Conservation (phyloP, 2,888 invertebrate genomes). For the Tenthredo amoena region DNA sequence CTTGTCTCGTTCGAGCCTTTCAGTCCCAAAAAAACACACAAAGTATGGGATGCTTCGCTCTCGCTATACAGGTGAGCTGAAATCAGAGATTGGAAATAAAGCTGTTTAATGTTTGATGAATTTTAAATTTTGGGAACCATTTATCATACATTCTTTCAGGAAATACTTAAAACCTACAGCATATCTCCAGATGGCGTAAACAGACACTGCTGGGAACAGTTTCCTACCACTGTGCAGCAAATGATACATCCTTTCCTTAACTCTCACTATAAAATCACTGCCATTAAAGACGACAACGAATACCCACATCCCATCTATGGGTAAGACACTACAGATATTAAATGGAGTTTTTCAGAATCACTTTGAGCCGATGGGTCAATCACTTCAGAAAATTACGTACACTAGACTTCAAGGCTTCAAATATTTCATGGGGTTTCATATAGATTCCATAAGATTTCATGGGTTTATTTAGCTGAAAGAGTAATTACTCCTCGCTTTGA, state of each 20-base stretch:
- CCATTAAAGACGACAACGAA: slow-evolving; percentile 64
- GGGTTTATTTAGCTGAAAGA: background rate
- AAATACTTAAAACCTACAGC: slow-evolving; percentile 86
- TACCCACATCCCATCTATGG: slow-evolving; percentile 77
- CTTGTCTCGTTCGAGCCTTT: slow-evolving; percentile 86
- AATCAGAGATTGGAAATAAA: background rate
- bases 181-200: slow-evolving; percentile 84
- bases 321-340: slow-evolving; percentile 60
- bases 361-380: background rate
- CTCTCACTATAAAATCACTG: slow-evolving; percentile 79
- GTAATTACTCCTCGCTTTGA: background rate
- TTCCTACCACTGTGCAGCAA: slow-evolving; percentile 87
- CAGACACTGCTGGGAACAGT: slow-evolving; percentile 84
- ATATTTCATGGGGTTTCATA: background rate
- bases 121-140: background rate
- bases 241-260: slow-evolving; percentile 88
- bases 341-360: background rate
- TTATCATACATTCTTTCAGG: slow-evolving; percentile 78
- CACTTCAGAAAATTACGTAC: no score
- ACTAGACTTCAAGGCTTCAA: no score
- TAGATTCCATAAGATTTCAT: no score
- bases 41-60: slow-evolving; percentile 89
- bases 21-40: slow-evolving; percentile 88
- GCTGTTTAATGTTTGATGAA: background rate
- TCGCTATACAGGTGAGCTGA: slow-evolving; percentile 83